Conservation (phyloP, 2,888 invertebrate species). For the Catocala sponsa region DNA sequence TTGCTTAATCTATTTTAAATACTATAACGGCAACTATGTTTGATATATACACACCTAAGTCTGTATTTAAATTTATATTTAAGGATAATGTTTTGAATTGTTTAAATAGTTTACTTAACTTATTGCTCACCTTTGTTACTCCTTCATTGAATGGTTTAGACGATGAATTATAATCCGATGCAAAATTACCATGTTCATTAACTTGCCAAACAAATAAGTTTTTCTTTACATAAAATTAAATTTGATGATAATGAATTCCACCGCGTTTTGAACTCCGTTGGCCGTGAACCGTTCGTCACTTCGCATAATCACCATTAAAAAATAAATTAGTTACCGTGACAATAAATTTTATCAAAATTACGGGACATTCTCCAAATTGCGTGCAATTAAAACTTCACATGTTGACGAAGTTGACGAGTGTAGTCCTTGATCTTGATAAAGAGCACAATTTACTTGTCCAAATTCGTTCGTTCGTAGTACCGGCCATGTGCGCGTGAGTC, state of each 20-base stretch:
- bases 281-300: conserved; percentile 17
- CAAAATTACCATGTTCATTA: too few species aligned
- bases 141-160: too few species aligned
- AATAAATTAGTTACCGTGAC: conserved; percentile 12
- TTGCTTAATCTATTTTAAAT: too few species aligned
- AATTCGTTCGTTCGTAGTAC: conserved; percentile 50
- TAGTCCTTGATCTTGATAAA: conserved; percentile 51
- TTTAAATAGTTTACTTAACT: too few species aligned
- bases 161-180: too few species aligned
- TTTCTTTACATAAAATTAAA: too few species aligned
- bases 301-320: conserved; percentile 15
- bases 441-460: conserved; percentile 56
- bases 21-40: too few species aligned
- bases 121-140: too few species aligned
- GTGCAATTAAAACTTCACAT: conserved; percentile 42
- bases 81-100: too few species aligned
- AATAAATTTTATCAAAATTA: conserved; percentile 36
- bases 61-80: too few species aligned
- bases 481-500: conserved; percentile 63
- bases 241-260: neutral
- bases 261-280: conserved; percentile 9
- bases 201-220: too few species aligned
- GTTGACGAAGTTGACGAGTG: conserved; percentile 41
- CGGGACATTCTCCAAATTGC: conserved; percentile 42
- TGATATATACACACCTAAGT: too few species aligned